Conservation (phyloP, 1,140 invertebrate genomes). For the Cydia amplana region DNA sequence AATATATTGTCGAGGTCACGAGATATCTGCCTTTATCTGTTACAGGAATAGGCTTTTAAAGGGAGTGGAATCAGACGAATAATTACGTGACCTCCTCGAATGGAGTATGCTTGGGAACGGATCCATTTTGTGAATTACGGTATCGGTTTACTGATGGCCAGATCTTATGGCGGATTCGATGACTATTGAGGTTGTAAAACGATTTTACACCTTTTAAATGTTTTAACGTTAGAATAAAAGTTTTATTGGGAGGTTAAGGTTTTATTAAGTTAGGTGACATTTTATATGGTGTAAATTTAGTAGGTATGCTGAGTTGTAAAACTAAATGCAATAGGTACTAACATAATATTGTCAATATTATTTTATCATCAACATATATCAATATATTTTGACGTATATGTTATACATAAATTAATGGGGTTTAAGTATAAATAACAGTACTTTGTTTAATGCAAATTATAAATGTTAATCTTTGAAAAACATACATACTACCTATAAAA, state of each 20-base stretch:
- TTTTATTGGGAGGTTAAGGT: conserved; percentile 32
- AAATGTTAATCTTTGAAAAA: too few relatives aligned
- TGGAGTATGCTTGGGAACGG: conserved; percentile 50
- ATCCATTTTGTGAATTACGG: conserved; percentile 38
- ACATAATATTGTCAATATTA: not conserved
- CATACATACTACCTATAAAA: too few relatives aligned
- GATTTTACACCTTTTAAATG: conserved; percentile 48
- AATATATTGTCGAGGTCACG: conserved; percentile 69
- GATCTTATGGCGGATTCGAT: conserved; percentile 45
- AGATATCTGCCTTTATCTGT: conserved; percentile 73
- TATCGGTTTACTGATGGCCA: not conserved
- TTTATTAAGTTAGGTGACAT: conserved; percentile 36
- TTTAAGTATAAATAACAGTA: too few relatives aligned
- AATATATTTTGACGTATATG: not conserved
- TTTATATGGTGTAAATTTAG: conserved; percentile 36
- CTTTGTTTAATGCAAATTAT: too few relatives aligned
- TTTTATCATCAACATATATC: not conserved
- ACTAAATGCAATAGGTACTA: not conserved
- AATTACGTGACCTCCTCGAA: conserved; percentile 70
- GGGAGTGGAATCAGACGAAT: conserved; percentile 57
- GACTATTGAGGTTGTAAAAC: conserved; percentile 47
- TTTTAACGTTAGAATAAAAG: conserved; percentile 48
- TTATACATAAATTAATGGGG: not conserved
- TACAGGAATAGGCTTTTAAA: conserved; percentile 78
- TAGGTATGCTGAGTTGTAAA: conserved; percentile 27